Base-by-base conservation (phyloP, 2,113 vertebrate genomes). In the Nycticorax nycticorax region DNA sequence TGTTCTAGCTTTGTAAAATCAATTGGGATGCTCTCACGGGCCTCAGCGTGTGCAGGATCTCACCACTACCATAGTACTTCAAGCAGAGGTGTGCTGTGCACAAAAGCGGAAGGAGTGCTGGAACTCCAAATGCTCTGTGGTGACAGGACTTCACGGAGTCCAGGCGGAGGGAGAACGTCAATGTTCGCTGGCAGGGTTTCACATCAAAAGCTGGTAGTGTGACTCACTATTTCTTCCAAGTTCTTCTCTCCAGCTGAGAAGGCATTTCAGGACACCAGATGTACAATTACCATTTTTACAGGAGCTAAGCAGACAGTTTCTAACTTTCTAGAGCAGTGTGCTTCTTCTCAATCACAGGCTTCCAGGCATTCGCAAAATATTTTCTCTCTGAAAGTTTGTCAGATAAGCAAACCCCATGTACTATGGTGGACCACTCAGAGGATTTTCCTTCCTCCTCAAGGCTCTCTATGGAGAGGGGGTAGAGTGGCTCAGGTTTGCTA, bases 201-300 rank as follows among this genome's bases (percentile, higher is more conserved):
- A 21, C 21, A n/a, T 94, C 33, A 73, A 32, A 88, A 88, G 33
- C 85, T 91, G 41, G 52, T 52, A 52, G 47, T 35, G 35, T 93
- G 75, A 92, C 47, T 88, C 74, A 56, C 69, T 88, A 0, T 73
- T 90, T 69, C 82, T 68, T 86, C 75, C 37, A 53, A 73, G n/a
- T 94, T 90, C 35, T 53, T 92, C 22, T 84, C 35, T 90, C 48
- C 83, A 90, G 67, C 82, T 93, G 83, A 96, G 79, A 92, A 93
- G 85, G 83, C 79, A 84, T 88, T 97, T 93, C 55, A 77, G 88
- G 91, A 85, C 79, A 92, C 72, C 92, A 86, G 67, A 73, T 88
- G 62, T 50, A 69, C 41, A 71, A 79, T 79, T 76, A 39, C 35
- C 48, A 47, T 78, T 94, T 53, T 89, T 60, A 39, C 8, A 79